Evolutionary conservation across 2,797 vertebrate genomes (phyloP).

Genomic region (Takifugu rubripes): DNA sequence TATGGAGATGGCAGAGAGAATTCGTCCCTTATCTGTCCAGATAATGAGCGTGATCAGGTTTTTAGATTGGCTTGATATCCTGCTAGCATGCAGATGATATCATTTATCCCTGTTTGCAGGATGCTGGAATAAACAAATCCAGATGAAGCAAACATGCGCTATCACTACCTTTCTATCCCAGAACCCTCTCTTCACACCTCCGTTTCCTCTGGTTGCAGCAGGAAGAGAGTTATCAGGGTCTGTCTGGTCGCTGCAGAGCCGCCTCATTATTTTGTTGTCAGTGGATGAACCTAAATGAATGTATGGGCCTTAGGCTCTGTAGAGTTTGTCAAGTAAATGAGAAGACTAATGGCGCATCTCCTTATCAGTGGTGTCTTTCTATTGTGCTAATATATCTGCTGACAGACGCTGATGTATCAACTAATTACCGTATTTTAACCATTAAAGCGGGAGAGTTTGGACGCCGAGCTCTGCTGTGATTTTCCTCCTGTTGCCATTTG

Average conservation of each 20-base stretch:
- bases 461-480: constrained; percentile 23
- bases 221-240: constrained; percentile 6
- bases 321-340: constrained; percentile 68
- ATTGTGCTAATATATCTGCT: constrained; percentile 57
- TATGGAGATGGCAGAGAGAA: too few species aligned
- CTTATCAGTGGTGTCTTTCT: constrained; percentile 66
- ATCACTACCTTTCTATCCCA: too few species aligned
- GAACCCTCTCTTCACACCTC: background rate
- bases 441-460: constrained; percentile 41
- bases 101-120: too few species aligned
- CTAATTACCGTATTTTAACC: constrained; percentile 59
- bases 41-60: too few species aligned
- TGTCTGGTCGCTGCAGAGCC: constrained; percentile 12
- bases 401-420: constrained; percentile 63
- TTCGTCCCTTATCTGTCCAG: too few species aligned
- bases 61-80: too few species aligned
- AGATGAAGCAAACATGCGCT: too few species aligned
- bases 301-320: constrained; percentile 55
- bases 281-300: constrained; percentile 48
- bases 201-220: background rate
- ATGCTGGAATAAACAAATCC: too few species aligned
- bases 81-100: too few species aligned
- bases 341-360: constrained; percentile 69
- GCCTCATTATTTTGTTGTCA: constrained; percentile 52
- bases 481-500: constrained; percentile 17